phyloP scores from a whole-genome alignment of 2,888 invertebrate genomes.

The Amiota minor region DNA sequence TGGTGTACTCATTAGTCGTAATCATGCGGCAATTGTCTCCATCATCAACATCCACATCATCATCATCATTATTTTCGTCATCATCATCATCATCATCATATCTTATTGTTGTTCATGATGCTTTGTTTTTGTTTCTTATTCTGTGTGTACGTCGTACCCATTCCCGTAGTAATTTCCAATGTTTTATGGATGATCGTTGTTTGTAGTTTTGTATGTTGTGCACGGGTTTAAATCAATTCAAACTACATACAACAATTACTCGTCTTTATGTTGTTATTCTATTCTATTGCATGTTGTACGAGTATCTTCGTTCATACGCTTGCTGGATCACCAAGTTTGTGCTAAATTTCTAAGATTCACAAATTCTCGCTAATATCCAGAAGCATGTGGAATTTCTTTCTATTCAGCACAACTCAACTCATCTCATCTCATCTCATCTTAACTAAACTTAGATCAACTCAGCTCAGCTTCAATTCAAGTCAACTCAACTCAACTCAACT shows the following conservation, averaged over 20 bases:
- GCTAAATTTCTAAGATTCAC: constrained; percentile 24
- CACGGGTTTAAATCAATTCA: constrained; percentile 18
- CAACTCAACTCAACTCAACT: neutral
- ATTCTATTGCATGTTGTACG: neutral
- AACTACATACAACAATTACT: neutral
- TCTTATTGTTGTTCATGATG: neutral
- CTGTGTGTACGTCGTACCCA: constrained; percentile 19
- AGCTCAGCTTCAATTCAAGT: neutral
- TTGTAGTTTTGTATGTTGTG: neutral
- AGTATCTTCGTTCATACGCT: neutral
- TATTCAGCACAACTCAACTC: neutral
- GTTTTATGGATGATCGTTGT: neutral
- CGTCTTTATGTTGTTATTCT: neutral
- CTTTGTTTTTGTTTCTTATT: constrained; percentile 37
- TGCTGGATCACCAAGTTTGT: constrained; percentile 1
- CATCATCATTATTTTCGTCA: neutral
- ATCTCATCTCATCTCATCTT: neutral
- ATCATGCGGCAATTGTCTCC: constrained; percentile 62
- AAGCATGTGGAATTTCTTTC: constrained; percentile 20
- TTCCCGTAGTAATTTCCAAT: constrained; percentile 40
- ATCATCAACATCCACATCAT: constrained; percentile 55
- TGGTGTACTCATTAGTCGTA: constrained; percentile 55
- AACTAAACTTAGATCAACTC: neutral
- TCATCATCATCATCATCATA: neutral
- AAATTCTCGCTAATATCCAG: constrained; percentile 25